Percentiles rank a stretch among this genome's conserved stretches.
These are phyloP conservation scores for Cyanoderma ruficeps DNA, from an alignment of 2,113 vertebrate species.

Conservation along the genomic window DNA sequence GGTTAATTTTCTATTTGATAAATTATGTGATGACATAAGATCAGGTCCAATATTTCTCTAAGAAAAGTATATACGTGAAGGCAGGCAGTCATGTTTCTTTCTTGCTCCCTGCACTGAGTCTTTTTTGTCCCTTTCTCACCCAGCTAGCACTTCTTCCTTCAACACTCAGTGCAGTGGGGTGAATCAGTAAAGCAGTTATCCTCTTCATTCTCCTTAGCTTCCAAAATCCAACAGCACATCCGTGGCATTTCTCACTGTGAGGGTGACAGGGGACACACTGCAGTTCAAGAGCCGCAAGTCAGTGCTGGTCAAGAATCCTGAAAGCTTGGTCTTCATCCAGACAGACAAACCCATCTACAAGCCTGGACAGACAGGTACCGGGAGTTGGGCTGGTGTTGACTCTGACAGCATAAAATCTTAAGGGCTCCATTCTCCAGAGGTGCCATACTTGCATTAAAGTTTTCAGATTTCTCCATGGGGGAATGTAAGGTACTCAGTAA, in stretches of 20 bases:
- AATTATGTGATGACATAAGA: neutral
- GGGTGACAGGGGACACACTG: constrained; percentile 58
- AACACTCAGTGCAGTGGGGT: neutral
- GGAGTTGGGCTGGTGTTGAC: neutral
- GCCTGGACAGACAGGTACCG: constrained; percentile 65
- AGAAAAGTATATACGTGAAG: neutral
- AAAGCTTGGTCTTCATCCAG: constrained; percentile 71
- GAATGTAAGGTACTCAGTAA: neutral
- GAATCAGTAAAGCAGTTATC: neutral
- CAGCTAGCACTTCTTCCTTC: neutral
- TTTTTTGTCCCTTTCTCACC: neutral
- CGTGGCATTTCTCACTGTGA: constrained; percentile 60
- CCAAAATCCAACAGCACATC: constrained; percentile 31
- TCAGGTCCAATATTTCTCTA: neutral
- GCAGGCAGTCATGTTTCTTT: neutral
- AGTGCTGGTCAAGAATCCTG: constrained; percentile 51
- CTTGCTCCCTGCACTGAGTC: neutral
- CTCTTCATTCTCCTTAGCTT: constrained; percentile 36
- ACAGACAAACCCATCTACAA: constrained; percentile 80
- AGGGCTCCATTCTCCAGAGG: neutral
- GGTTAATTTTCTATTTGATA: neutral
- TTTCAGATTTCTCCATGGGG: neutral
- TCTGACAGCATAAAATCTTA: neutral
- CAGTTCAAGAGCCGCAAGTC: constrained; percentile 60
- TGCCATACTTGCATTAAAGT: neutral